Evolutionary conservation across 2,888 invertebrate species (phyloP).

Genomic region (Venusia cambrica): DNA sequence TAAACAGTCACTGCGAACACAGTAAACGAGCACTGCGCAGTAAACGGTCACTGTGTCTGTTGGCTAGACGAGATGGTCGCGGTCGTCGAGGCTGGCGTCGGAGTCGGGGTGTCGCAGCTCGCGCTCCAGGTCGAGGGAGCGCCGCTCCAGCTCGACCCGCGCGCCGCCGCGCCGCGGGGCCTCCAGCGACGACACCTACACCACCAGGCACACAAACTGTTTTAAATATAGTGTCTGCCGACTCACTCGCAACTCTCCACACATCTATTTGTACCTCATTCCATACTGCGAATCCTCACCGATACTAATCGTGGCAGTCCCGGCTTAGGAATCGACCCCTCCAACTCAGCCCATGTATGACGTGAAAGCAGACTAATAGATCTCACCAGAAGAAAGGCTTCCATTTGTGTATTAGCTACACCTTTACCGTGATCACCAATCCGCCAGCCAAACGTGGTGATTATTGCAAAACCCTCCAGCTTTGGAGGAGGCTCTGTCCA

Average conservation of each 20-base stretch:
- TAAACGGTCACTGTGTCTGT: slow-evolving; percentile 9
- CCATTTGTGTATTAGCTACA: too few species aligned
- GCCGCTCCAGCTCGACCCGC: slow-evolving; percentile 71
- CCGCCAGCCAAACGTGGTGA: too few species aligned
- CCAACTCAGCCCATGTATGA: too few species aligned
- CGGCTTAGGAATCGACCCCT: too few species aligned
- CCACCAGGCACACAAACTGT: slow-evolving; percentile 17
- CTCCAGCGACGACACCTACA: slow-evolving; percentile 72
- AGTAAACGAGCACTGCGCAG: neutral
- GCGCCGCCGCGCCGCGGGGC: slow-evolving; percentile 48
- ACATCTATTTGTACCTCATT: too few species aligned
- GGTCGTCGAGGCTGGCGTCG: slow-evolving; percentile 71
- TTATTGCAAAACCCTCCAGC: too few species aligned
- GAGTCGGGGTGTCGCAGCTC: slow-evolving; percentile 69
- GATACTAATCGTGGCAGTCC: too few species aligned
- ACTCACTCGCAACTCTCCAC: neutral
- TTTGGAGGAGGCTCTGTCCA: too few species aligned
- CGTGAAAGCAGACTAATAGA: too few species aligned
- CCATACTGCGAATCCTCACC: too few species aligned
- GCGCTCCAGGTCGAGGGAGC: slow-evolving; percentile 75
- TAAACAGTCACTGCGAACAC: neutral
- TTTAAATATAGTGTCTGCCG: slow-evolving; percentile 18
- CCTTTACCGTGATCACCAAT: too few species aligned
- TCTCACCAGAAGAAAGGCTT: too few species aligned
- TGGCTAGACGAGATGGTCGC: slow-evolving; percentile 67